Percentiles rank a stretch among this genome's conserved stretches.
Conservation (phyloP, 2,888 invertebrate genomes). For the Aplocera efformata region DNA sequence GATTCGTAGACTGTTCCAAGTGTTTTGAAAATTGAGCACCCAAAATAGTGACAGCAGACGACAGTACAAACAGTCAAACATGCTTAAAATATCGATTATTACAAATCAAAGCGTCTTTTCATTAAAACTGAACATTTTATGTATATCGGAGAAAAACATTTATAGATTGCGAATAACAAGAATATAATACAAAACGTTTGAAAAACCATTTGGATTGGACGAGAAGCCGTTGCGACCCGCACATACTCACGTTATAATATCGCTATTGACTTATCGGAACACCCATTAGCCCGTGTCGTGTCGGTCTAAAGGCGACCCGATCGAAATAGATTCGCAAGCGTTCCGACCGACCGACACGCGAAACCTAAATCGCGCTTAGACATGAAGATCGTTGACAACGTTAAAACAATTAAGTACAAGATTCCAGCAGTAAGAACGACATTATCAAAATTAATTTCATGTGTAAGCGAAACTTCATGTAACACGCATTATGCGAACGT, state of each 20-base stretch:
- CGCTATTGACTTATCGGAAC: slow-evolving; percentile 28
- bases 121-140: slow-evolving; percentile 11
- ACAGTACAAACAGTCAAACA: slow-evolving; percentile 18
- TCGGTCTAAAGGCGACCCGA: too few relatives aligned
- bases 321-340: slow-evolving; percentile 3
- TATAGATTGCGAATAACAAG: slow-evolving; percentile 17
- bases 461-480: too few relatives aligned
- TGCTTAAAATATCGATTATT: slow-evolving; percentile 8
- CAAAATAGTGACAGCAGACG: slow-evolving; percentile 17
- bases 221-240: slow-evolving; percentile 29
- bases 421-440: background rate
- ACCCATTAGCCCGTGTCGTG: too few relatives aligned
- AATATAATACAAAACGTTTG: slow-evolving; percentile 38
- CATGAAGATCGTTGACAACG: background rate
- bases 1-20: slow-evolving; percentile 29
- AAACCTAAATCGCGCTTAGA: slow-evolving; percentile 9
- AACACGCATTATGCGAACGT: too few relatives aligned
- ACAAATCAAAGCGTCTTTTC: slow-evolving; percentile 10
- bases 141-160: slow-evolving; percentile 12
- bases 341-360: too few relatives aligned
- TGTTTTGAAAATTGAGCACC: slow-evolving; percentile 30
- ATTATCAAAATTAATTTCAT: too few relatives aligned
- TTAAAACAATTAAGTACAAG: slow-evolving; percentile 16
- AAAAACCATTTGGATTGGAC: slow-evolving; percentile 37
- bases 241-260: slow-evolving; percentile 27